A percentile compares a stretch with the other conserved stretches of the same genome.
Conservation (phyloP, 2,113 vertebrate genomes). For the Thalassarche chlororhynchos region DNA sequence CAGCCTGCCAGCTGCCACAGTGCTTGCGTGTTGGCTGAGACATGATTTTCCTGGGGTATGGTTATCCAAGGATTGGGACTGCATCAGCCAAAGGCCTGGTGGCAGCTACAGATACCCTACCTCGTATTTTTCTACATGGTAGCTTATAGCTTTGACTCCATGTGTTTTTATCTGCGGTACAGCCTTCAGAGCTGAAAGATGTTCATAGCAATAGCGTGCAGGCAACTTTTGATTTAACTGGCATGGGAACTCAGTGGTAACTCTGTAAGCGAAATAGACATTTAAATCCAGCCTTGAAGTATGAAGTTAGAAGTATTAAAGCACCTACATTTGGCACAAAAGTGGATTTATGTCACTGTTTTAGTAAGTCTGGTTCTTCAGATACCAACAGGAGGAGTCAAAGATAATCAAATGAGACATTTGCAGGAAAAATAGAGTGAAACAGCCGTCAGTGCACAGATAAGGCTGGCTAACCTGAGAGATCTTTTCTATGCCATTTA, state of each 20-base stretch:
- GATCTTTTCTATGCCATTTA: background rate
- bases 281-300: background rate
- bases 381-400: background rate
- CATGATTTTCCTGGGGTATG: background rate
- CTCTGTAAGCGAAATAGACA: accelerated
- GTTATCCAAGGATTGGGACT: background rate
- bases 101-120: background rate
- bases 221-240: background rate
- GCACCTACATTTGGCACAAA: background rate
- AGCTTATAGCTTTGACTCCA: background rate
- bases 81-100: background rate
- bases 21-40: accelerated
- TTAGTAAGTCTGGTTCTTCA: background rate
- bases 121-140: background rate
- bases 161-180: background rate
- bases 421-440: background rate
- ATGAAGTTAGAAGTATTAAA: background rate
- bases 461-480: background rate
- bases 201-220: accelerated
- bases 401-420: background rate
- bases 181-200: background rate
- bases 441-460: background rate
- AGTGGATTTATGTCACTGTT: background rate
- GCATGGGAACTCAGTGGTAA: background rate
- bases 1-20: background rate